Conservation (phyloP, 2,113 vertebrate species). For the Ammodytes dubius region DNA sequence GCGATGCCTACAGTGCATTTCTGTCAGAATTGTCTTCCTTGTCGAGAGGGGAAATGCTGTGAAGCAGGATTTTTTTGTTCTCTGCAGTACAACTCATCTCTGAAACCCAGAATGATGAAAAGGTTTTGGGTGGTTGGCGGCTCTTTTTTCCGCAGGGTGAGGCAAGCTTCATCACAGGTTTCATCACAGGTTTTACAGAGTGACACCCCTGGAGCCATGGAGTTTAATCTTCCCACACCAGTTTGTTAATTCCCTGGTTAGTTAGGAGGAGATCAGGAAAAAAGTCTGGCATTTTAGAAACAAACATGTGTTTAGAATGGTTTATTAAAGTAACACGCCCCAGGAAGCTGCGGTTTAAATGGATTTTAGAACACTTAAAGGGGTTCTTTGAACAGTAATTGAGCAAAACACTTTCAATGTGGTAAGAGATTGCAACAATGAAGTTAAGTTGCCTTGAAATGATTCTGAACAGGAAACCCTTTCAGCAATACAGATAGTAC, state of each 20-base stretch:
- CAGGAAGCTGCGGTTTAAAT: too few species aligned
- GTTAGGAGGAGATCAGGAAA: background rate
- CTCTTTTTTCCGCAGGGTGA: slow-evolving; percentile 24
- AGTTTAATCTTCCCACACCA: slow-evolving; percentile 13
- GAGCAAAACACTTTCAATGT: background rate
- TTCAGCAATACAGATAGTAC: background rate
- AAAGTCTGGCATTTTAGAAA: background rate
- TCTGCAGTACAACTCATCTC: slow-evolving; percentile 1
- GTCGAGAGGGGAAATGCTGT: background rate
- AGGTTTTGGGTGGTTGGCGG: slow-evolving; percentile 1
- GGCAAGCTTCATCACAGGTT: slow-evolving; percentile 49
- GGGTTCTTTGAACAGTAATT: too few species aligned
- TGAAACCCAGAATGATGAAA: slow-evolving; percentile 41
- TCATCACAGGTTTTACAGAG: slow-evolving; percentile 15
- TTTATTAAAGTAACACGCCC: background rate
- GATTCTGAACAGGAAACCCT: background rate
- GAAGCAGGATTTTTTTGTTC: slow-evolving; percentile 21
- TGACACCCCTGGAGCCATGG: slow-evolving; percentile 22
- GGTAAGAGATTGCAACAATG: background rate
- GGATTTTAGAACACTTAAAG: too few species aligned
- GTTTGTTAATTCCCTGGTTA: background rate
- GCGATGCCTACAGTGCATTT: too few species aligned
- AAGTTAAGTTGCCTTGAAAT: background rate
- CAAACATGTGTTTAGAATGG: background rate
- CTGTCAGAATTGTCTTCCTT: background rate